These are phyloP conservation scores for Hypocryptadius cinnamomeus DNA, from an alignment of 2,113 vertebrate species.

Conservation along the genomic window DNA sequence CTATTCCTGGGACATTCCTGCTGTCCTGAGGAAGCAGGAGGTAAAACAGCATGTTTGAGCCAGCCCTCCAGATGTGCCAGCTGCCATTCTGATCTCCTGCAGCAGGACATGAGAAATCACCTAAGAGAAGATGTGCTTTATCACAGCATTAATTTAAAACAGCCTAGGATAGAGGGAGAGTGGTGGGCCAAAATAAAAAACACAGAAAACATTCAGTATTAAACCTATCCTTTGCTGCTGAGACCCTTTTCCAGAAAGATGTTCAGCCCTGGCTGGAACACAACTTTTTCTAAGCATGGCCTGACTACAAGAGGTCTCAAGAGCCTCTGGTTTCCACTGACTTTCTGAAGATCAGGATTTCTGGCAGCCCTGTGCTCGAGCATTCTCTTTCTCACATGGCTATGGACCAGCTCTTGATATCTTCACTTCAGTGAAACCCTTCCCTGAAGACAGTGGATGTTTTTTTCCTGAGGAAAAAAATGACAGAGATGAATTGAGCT, in stretches of 20 bases:
- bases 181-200: background rate
- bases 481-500: constrained; percentile 13
- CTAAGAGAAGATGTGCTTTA: background rate
- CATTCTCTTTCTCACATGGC: background rate
- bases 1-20: background rate
- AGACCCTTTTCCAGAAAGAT: constrained; percentile 55
- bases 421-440: constrained; percentile 8
- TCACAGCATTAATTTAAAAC: background rate
- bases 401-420: background rate
- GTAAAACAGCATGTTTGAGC: background rate
- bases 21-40: background rate
- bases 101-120: background rate
- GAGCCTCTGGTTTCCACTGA: constrained; percentile 39
- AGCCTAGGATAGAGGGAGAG: background rate
- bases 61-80: background rate
- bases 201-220: background rate
- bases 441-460: constrained; percentile 9
- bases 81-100: background rate
- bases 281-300: background rate
- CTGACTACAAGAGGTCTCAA: background rate
- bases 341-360: constrained; percentile 14
- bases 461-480: constrained; percentile 24
- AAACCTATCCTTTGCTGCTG: background rate
- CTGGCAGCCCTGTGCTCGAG: constrained; percentile 26
- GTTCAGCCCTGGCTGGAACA: constrained; percentile 26